Evolutionary conservation across 2,888 invertebrate species (phyloP), one percentile per base, ranked within the genome.

Genomic region (Tortricodes alternella): DNA sequence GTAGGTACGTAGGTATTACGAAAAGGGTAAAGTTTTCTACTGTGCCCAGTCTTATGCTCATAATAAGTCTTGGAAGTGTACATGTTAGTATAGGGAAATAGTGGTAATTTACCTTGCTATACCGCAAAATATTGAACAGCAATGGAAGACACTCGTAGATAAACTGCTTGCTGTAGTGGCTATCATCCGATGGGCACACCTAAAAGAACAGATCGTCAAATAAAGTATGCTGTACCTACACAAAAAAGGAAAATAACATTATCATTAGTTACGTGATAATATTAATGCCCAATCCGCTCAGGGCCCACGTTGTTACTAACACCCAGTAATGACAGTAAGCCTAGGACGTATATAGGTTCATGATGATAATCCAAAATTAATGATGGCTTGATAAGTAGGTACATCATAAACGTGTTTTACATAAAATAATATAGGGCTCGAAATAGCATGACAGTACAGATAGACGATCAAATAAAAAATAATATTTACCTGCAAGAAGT

Each of bases 111-210:
- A 96, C 96, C 92, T 97, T 97, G 89, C 96, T 97, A 78, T 96
- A 96, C 71, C 96, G 92, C 81, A 98, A 95, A 75, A 97, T 97
- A 72, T 96, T 96, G 83, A 97, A 97, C 63, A 97, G 92, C 73
- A 97, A 90, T 24, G 97, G 97, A 65, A 98, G 92, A 73, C 97
- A 97, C 81, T 97, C 97, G 78, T 96, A 96, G 23, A 97, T 96
- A 74, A 97, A 97, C 76, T 97, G 96, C 39, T 95, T 93, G 67
- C 96, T 96, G 85, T 96, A 96, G 68, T 89, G 90, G 66, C 89
- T 89, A 72, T 90, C 90, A 76, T 97, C 96, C 60, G 97, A 97
- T 0, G 96, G 96, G 79, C 97, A 97, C 57, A 97, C 96, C 90
- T 89, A 69, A 11, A 73, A n/a, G n/a, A n/a, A n/a, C n/a, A n/a